Percentiles rank a stretch among this genome's conserved stretches.
phyloP scores from a whole-genome alignment of 2,888 invertebrate species.

The Emesis castigata region DNA sequence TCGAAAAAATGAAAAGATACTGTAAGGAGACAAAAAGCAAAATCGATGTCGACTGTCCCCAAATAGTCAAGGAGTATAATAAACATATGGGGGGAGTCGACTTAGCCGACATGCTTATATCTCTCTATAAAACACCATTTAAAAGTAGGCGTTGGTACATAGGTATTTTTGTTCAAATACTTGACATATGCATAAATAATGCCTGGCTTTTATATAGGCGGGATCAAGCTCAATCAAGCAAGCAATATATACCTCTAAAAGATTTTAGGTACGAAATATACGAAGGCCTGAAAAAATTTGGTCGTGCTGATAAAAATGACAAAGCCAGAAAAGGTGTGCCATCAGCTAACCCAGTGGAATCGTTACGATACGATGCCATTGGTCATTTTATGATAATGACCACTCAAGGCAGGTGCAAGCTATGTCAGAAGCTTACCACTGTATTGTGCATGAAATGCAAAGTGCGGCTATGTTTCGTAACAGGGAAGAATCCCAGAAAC shows the following conservation, averaged over 20 bases:
- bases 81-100: no score
- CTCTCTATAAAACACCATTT: conserved; percentile 66
- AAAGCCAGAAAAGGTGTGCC: conserved; percentile 28
- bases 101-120: conserved; percentile 68
- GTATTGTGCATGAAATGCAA: conserved; percentile 54
- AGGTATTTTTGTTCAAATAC: conserved; percentile 68
- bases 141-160: conserved; percentile 71
- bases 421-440: conserved; percentile 49
- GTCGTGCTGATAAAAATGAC: conserved; percentile 32
- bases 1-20: no score
- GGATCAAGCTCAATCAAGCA: conserved; percentile 21
- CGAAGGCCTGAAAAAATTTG: conserved; percentile 51
- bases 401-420: conserved; percentile 45
- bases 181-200: conserved; percentile 67
- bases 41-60: no score
- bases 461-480: conserved; percentile 59
- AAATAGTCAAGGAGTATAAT: no score
- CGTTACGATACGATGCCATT: conserved; percentile 31
- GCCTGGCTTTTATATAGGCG: conserved; percentile 48
- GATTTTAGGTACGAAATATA: conserved; percentile 50
- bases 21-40: no score
- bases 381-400: conserved; percentile 40
- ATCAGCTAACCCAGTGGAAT: conserved; percentile 37
- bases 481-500: conserved; percentile 40
- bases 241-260: conserved; percentile 35